Evolutionary conservation across 1,140 invertebrate species (phyloP), one percentile per base, ranked within the genome.

Genomic region (Calycopis cecrops): DNA sequence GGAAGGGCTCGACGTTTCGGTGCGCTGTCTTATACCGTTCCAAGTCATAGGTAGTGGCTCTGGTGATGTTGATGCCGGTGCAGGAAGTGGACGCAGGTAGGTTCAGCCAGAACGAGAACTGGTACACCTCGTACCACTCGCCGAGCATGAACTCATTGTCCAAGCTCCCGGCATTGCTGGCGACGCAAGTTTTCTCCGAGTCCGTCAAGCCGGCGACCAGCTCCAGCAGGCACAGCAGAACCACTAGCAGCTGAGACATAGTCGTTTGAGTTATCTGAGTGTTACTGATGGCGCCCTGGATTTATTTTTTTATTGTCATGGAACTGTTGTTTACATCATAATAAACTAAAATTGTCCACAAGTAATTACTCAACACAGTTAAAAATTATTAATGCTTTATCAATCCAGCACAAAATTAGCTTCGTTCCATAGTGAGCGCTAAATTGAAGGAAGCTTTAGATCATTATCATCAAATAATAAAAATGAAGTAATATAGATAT

Each of bases 71-170:
- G 9, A 47, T 47, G 38, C 14, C 34, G 2, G 14, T 3, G 1
- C 60, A 62, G 1, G 16, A 1, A 0, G 21, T 9, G 8, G 60
- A 21, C 17, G 60, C 10, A 0, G 48, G 21, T 6, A 48, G 14
- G 18, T 55, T 55, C 8, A 52, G 34, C 16, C 33, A 40, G 0
- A 10, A 1, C 3, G 38, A n/a, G 44, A 62, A 62, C 11, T 47
- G 49, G 35, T 54, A 57, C 4, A 62, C 52, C 1, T 12, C 14
- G 14, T 52, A 62, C 60, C 60, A 62, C 4, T 47, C 57, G n/a
- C 60, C 60, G 34, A 58, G 16, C 3, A 62, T 21, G 4, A 52
- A 57, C 12, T 52, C 48, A 18, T 62, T 62, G 33, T 54, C 28
- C 4, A 57, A 34, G n/a, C 9, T 9, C 6, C 9, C 17, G 4